These are phyloP conservation scores for Antheraea mylitta DNA, from an alignment of 1,140 invertebrate species.

Conservation along the genomic window DNA sequence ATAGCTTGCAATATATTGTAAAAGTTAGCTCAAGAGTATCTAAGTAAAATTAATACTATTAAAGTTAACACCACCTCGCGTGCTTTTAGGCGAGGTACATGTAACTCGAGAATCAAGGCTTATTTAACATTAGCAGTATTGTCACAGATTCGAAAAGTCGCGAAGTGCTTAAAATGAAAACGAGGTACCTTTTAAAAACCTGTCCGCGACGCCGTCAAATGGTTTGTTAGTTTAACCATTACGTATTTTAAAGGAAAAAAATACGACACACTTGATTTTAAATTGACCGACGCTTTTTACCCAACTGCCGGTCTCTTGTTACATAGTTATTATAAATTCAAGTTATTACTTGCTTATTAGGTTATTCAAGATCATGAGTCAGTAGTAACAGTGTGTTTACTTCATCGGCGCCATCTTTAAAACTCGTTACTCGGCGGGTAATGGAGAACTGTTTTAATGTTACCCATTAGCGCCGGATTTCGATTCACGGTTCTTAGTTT, in stretches of 20 bases:
- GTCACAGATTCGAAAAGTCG: slow-evolving; percentile 20
- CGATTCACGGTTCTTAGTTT: slow-evolving; percentile 60
- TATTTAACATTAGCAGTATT: slow-evolving; percentile 29
- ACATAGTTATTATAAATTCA: slow-evolving; percentile 27
- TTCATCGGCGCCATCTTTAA: slow-evolving; percentile 35
- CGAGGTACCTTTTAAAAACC: slow-evolving; percentile 54
- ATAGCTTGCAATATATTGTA: neutral
- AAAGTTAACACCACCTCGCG: neutral
- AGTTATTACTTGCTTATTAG: slow-evolving; percentile 25
- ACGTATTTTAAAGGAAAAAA: slow-evolving; percentile 15
- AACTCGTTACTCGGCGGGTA: slow-evolving; percentile 59
- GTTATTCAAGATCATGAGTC: slow-evolving; percentile 32
- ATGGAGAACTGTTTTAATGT: slow-evolving; percentile 75
- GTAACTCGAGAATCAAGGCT: slow-evolving; percentile 1
- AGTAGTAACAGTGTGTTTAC: slow-evolving; percentile 37
- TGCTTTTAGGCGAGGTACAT: neutral
- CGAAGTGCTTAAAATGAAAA: slow-evolving; percentile 56
- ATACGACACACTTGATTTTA: slow-evolving; percentile 30
- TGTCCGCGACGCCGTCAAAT: slow-evolving; percentile 38
- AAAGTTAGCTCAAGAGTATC: neutral
- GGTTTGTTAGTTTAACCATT: slow-evolving; percentile 23
- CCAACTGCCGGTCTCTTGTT: slow-evolving; percentile 22
- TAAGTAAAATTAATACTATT: neutral
- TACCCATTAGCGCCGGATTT: slow-evolving; percentile 64
- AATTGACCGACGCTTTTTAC: slow-evolving; percentile 37